A percentile compares a stretch with the other conserved stretches of the same genome.
Evolutionary conservation across 2,888 invertebrate genomes (phyloP).

Genomic region (Pseudeuparius sepicola): DNA sequence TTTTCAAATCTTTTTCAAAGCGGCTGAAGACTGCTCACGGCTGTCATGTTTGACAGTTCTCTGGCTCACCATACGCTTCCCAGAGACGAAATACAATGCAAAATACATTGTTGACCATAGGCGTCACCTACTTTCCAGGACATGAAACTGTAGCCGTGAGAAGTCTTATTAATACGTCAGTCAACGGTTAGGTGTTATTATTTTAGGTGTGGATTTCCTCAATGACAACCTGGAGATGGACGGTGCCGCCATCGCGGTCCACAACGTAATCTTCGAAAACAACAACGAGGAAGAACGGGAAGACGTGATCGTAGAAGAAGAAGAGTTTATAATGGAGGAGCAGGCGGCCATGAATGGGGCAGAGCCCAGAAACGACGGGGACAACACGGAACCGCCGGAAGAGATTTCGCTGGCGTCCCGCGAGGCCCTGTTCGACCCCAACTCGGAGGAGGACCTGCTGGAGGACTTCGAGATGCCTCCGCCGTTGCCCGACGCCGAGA

Average conservation of each 20-base stretch:
- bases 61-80: too few relatives aligned
- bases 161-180: too few relatives aligned
- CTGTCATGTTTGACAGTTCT: too few relatives aligned
- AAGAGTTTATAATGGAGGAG: constrained; percentile 11
- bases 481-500: too few relatives aligned
- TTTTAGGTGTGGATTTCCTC: constrained; percentile 18
- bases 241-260: constrained; percentile 12
- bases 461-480: constrained; percentile 32
- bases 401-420: constrained; percentile 30
- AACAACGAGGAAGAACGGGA: constrained; percentile 34
- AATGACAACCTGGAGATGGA: constrained; percentile 20
- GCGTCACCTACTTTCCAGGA: too few relatives aligned
- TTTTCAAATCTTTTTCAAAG: too few relatives aligned
- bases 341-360: not conserved
- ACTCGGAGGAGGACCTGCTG: constrained; percentile 34
- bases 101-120: too few relatives aligned
- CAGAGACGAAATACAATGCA: too few relatives aligned
- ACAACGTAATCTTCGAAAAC: constrained; percentile 15
- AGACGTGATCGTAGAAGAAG: constrained; percentile 24
- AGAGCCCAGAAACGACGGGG: not conserved
- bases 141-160: too few relatives aligned
- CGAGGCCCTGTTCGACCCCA: constrained; percentile 36
- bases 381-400: constrained; percentile 9
- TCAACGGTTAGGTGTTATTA: too few relatives aligned
- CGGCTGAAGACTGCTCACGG: too few relatives aligned